Conservation (phyloP, 2,888 invertebrate genomes). For the Cloeon dipterum region DNA sequence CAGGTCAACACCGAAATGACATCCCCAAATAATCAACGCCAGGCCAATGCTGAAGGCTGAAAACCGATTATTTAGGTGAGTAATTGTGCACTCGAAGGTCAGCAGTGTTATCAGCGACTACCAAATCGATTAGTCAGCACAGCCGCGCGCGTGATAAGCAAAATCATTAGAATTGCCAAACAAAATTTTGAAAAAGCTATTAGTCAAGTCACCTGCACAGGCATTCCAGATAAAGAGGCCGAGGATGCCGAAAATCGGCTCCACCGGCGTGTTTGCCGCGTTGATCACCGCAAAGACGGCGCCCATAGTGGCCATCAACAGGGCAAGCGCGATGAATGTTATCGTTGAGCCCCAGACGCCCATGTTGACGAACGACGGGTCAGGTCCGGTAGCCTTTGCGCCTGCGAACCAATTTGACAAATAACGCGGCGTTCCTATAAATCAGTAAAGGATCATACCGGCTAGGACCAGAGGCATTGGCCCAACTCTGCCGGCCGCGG, state of each 20-base stretch:
- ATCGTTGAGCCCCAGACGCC: slow-evolving; percentile 30
- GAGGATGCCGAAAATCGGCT: slow-evolving; percentile 28
- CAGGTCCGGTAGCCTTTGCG: not conserved
- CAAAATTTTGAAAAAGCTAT: too few relatives aligned
- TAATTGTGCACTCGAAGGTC: too few relatives aligned
- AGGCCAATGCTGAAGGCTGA: too few relatives aligned
- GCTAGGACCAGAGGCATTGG: too few relatives aligned
- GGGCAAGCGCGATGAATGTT: slow-evolving; percentile 24
- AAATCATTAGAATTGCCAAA: slow-evolving; percentile 8
- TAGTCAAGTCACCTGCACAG: slow-evolving; percentile 20
- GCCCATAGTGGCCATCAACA: slow-evolving; percentile 23
- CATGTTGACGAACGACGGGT: slow-evolving; percentile 16
- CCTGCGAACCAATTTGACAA: not conserved
- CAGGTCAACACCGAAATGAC: slow-evolving; percentile 15
- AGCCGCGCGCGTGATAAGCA: too few relatives aligned
- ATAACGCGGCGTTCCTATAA: not conserved
- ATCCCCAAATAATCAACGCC: slow-evolving; percentile 20
- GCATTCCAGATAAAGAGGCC: slow-evolving; percentile 36
- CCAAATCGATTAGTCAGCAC: too few relatives aligned
- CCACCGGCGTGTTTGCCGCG: slow-evolving; percentile 30
- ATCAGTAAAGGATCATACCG: not conserved
- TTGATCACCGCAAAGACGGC: slow-evolving; percentile 30
- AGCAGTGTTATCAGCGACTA: too few relatives aligned
- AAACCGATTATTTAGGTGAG: too few relatives aligned
- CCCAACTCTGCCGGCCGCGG: too few relatives aligned